These are phyloP conservation scores for Drosophila serrata DNA, from an alignment of 1,140 invertebrate genomes.

Conservation along the genomic window DNA sequence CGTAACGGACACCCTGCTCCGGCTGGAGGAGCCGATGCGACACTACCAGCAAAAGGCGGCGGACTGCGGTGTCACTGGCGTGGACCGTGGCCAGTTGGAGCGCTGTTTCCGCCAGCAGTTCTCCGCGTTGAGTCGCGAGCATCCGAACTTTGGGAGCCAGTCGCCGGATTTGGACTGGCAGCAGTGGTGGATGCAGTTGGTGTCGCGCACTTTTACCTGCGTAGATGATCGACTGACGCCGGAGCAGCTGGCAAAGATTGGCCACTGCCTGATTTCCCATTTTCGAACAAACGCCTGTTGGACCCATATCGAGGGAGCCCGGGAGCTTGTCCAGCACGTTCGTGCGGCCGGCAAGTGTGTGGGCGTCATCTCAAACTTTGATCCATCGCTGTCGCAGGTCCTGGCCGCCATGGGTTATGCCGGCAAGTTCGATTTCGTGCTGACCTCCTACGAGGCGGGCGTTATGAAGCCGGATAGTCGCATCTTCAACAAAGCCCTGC, in stretches of 20 bases:
- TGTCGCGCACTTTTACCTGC: conserved; percentile 61
- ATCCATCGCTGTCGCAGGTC: conserved; percentile 66
- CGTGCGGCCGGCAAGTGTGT: conserved; percentile 61
- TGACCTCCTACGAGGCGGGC: conserved; percentile 78
- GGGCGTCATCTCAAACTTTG: conserved; percentile 82
- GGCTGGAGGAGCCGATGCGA: conserved; percentile 88
- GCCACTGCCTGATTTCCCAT: conserved; percentile 41
- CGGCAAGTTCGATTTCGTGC: conserved; percentile 73
- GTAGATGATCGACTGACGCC: conserved; percentile 21
- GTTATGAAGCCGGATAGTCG: conserved; percentile 66
- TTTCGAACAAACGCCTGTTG: conserved; percentile 71
- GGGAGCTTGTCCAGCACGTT: conserved; percentile 62
- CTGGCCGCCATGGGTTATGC: conserved; percentile 59
- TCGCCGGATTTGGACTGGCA: conserved; percentile 66
- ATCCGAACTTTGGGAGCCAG: conserved; percentile 72
- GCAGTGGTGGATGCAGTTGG: conserved; percentile 73
- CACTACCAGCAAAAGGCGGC: conserved; percentile 90
- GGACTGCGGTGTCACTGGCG: conserved; percentile 88
- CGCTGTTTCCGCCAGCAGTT: conserved; percentile 78
- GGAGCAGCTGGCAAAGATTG: conserved; percentile 52
- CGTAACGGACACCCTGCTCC: conserved; percentile 93
- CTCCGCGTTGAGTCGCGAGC: conserved; percentile 49
- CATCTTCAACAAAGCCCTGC: conserved; percentile 69
- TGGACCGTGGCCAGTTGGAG: conserved; percentile 86
- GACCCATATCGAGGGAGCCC: conserved; percentile 54